Percentiles rank a stretch among this genome's conserved stretches.
Evolutionary conservation across 1,140 invertebrate species (phyloP).

Genomic region (Babylonia areolata): DNA sequence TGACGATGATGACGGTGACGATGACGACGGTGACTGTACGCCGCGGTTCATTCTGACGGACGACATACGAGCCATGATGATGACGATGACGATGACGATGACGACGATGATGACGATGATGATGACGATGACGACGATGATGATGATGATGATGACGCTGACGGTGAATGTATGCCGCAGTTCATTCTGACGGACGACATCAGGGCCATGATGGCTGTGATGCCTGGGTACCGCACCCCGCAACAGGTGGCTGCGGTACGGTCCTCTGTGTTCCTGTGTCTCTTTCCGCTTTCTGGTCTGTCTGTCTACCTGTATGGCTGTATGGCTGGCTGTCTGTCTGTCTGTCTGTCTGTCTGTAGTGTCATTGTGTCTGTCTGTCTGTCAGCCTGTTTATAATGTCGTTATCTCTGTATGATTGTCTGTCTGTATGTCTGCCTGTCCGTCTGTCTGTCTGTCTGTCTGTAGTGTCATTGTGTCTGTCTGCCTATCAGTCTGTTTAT

Average conservation of each 20-base stretch:
- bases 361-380: too few relatives aligned
- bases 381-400: too few relatives aligned
- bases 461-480: too few relatives aligned
- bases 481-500: too few relatives aligned
- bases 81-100: not conserved
- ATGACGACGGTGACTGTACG: not conserved
- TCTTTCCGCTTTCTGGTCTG: too few relatives aligned
- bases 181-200: slow-evolving; percentile 56
- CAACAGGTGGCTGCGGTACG: slow-evolving; percentile 55
- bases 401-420: too few relatives aligned
- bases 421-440: too few relatives aligned
- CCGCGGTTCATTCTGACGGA: not conserved
- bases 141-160: slow-evolving; percentile 15
- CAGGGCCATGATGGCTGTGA: slow-evolving; percentile 48
- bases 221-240: slow-evolving; percentile 45
- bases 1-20: not conserved
- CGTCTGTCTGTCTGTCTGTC: too few relatives aligned
- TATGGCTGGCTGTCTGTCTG: too few relatives aligned
- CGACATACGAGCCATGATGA: not conserved
- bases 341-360: too few relatives aligned
- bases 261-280: not conserved
- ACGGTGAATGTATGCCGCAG: slow-evolving; percentile 27
- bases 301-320: too few relatives aligned
- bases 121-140: not conserved
- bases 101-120: not conserved